These are phyloP conservation scores for Lophotis ruficrista DNA, from an alignment of 2,113 vertebrate species.

Conservation along the genomic window DNA sequence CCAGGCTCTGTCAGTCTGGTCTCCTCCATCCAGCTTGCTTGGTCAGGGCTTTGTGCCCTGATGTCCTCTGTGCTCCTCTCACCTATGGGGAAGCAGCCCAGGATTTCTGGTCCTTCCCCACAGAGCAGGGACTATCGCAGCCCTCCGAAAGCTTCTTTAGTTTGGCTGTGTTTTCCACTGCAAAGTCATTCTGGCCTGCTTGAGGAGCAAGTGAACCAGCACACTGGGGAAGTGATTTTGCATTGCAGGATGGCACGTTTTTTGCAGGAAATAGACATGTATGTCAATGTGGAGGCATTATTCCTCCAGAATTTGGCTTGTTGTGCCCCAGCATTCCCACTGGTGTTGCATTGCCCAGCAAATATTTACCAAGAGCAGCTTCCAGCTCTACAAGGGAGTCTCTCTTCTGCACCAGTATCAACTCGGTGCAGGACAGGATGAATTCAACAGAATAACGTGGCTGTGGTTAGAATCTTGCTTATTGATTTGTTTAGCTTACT, in stretches of 20 bases:
- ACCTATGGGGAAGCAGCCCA: background rate
- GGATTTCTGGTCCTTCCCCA: background rate
- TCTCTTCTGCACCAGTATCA: background rate
- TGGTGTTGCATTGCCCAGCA: background rate
- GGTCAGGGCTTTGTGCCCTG: background rate
- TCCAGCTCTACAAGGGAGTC: background rate
- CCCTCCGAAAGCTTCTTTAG: background rate
- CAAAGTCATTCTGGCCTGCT: background rate
- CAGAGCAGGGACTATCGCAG: background rate
- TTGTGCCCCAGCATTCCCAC: background rate
- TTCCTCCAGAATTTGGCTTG: background rate
- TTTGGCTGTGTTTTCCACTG: background rate
- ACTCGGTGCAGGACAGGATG: background rate
- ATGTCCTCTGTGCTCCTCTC: background rate
- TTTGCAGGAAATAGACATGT: background rate
- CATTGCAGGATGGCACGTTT: background rate
- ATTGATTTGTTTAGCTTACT: background rate
- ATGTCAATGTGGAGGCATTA: background rate
- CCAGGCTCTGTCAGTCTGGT: background rate
- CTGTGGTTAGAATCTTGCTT: background rate
- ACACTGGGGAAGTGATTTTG: rapidly evolving
- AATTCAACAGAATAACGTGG: background rate
- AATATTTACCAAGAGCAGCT: background rate
- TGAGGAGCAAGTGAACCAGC: background rate
- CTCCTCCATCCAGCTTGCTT: background rate